Evolutionary conservation across 2,888 invertebrate species (phyloP), one percentile per base, ranked within the genome.

Genomic region (Sphaeridia pumilis): DNA sequence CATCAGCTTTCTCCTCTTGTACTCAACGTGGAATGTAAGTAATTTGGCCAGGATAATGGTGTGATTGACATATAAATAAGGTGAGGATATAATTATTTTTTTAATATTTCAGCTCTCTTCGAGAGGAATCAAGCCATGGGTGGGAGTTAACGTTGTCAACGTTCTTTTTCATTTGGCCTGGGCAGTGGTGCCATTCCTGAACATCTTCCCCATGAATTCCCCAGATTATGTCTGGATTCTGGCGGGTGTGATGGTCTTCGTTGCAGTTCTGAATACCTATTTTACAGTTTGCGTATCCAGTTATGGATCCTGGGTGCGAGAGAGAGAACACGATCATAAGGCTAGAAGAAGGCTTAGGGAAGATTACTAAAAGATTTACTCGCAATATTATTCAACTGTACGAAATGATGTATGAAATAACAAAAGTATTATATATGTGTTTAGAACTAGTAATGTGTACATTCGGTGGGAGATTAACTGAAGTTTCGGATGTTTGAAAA

Each of bases 11-110:
- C 44, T 63, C 36, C 55, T 65, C 20, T 51, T 65, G 28, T 65
- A 65, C 46, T 62, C 60, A 21, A 65, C 65, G 27, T 65, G 65
- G 65, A 62, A 61, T 56, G 64, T 64, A 56, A 55, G 55, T 27
- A 22, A 54, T n/a, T 10, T 43, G 34, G 14, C 14, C 10, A 31
- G 34, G 34, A 31, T 31, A 12, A 12, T 31, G 14, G 34, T 10
- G 14, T 31, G 14, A 31, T 31, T 12, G 17, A 41, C 10, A 17
- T 12, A 41, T 28, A 4, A 24, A 26, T 46, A n/a, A 28, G 31
- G n/a, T 46, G n/a, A 10, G 46, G 24, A 7, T 20, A 24, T 24
- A 38, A 4, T 48, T 20, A 38, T 34, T 35, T 7, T 35, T 10
- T 47, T 35, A 14, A 31, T 7, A 31, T 31, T 34, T 35, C 41